Evolutionary conservation across 2,113 vertebrate genomes (phyloP).

Genomic region (Chloropsis hardwickii): DNA sequence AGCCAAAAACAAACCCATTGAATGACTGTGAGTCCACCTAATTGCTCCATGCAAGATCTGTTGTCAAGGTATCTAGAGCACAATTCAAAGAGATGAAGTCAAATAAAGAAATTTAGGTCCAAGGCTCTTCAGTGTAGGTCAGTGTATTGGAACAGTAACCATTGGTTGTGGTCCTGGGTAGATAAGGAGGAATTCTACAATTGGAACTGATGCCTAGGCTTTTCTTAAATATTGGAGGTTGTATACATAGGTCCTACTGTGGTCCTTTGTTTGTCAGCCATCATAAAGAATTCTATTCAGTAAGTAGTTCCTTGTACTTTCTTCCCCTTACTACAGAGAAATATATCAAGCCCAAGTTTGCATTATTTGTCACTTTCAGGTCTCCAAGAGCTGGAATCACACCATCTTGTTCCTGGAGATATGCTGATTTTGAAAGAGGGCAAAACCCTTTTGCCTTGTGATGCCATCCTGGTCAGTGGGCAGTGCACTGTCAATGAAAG

Average conservation of each 20-base stretch:
- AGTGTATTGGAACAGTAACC: not conserved
- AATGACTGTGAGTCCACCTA: not conserved
- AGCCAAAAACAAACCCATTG: not conserved
- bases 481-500: conserved; percentile 77
- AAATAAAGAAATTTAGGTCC: not conserved
- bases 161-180: not conserved
- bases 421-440: conserved; percentile 65
- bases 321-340: not conserved
- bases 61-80: not conserved
- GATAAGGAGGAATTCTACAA: not conserved
- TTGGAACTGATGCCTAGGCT: not conserved
- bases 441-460: conserved; percentile 73
- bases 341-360: not conserved
- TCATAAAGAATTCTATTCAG: not conserved
- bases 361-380: conserved; percentile 48
- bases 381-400: conserved; percentile 69
- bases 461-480: conserved; percentile 74
- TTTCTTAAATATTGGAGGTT: not conserved
- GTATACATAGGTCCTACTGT: not conserved
- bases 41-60: not conserved
- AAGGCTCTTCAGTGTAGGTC: not conserved
- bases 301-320: not conserved
- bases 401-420: conserved; percentile 78
- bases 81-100: not conserved
- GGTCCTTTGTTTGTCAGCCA: not conserved